A percentile compares a stretch with the other conserved stretches of the same genome.
Conservation (phyloP, 2,113 vertebrate genomes). For the Hepsetus odoe region DNA sequence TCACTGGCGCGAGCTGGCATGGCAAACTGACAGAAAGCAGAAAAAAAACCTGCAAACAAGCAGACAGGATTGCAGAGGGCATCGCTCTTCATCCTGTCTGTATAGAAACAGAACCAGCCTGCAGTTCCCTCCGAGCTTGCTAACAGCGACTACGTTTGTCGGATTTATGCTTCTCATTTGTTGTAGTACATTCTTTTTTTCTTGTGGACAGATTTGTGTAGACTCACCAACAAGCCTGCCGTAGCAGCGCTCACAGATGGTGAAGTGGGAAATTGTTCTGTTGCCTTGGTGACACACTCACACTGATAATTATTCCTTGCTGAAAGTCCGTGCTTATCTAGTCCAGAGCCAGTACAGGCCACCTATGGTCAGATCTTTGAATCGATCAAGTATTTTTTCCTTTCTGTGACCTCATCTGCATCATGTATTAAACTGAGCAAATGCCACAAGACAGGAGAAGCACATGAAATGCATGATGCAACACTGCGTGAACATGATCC, state of each 20-base stretch:
- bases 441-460: background rate
- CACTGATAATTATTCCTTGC: conserved; percentile 61
- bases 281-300: conserved; percentile 65
- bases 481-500: no score
- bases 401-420: background rate
- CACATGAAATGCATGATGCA: background rate
- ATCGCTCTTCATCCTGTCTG: background rate
- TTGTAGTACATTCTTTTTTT: background rate
- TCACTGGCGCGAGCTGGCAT: background rate
- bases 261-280: conserved; percentile 57
- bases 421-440: background rate
- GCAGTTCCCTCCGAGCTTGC: background rate
- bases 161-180: background rate
- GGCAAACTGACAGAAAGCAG: background rate
- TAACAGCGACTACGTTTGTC: conserved; percentile 8
- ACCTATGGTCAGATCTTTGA: conserved; percentile 1
- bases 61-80: background rate
- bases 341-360: conserved; percentile 3
- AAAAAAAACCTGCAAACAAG: background rate
- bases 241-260: conserved; percentile 43
- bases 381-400: background rate
- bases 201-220: conserved; percentile 11
- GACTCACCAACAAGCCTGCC: conserved; percentile 28
- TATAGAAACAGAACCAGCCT: background rate
- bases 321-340: conserved; percentile 10